Base-by-base conservation (phyloP, 2,797 vertebrate species). In the Neosalanx taihuensis region DNA sequence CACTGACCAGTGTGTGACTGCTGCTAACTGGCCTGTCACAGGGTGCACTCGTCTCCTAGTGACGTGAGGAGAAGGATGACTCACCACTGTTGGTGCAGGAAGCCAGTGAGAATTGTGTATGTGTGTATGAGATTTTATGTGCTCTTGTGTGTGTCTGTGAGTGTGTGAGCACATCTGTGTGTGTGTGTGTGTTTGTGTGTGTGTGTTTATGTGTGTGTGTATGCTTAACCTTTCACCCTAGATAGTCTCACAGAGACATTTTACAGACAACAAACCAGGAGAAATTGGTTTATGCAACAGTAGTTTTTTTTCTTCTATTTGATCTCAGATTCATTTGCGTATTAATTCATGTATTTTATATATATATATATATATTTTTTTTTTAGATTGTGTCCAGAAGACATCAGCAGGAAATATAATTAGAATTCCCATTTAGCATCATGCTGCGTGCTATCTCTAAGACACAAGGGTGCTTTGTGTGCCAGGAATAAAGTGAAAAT, bases 41-140 rank as follows among this genome's bases (percentile, higher is more conserved):
- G 88, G 81, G 84, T 88, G 89, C 86, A 83, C 91, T 92, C 87
- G 86, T 92, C 90, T 92, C 88, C 89, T 83, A 63, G 86, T 92
- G 92, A 94, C 90, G 92, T 85, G 87, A 90, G 89, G 87, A 84
- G 88, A 91, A 87, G 84, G 91, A 93, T 94, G 93, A 94, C 88
- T 94, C 92, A 94, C 87, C 81, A 56, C 84, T 91, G 79, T 83
- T 83, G 65, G 79, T 84, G 84, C 79, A 82, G 86, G 78, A 81
- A 87, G 80, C 76, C 79, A 81, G 86, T 70, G 85, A 78, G 81
- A 73, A 68, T 73, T 37, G 81, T 71, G 81, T 77, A 74, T 72
- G 23, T n/a, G 74, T 35, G 64, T 64, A 70, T 56, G 58, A 49
- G 69, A 63, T 51, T 51, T 33, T 41, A 67, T 57, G 51, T 72